A percentile compares a stretch with the other conserved stretches of the same genome.
Conservation (phyloP, 2,888 invertebrate species). For the Cephus sareptanus region DNA sequence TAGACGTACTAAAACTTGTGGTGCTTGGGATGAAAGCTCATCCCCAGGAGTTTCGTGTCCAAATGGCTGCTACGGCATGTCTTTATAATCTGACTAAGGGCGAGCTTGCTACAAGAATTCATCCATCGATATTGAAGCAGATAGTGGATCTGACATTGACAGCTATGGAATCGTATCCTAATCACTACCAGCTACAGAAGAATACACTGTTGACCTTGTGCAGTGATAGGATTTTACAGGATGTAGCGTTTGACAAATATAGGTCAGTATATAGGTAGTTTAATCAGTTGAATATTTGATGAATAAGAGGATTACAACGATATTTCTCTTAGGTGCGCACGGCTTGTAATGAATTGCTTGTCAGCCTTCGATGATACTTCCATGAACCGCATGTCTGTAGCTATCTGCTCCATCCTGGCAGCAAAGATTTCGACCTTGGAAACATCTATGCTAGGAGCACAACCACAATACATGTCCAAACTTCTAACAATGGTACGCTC, state of each 20-base stretch:
- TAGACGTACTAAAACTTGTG: slow-evolving; percentile 74
- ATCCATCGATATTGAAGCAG: slow-evolving; percentile 72
- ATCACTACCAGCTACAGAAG: slow-evolving; percentile 77
- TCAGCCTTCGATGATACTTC: slow-evolving; percentile 76
- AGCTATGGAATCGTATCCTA: slow-evolving; percentile 77
- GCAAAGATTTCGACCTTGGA: slow-evolving; percentile 75
- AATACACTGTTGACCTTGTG: slow-evolving; percentile 79
- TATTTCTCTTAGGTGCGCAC: slow-evolving; percentile 70
- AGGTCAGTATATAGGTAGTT: slow-evolving; percentile 41
- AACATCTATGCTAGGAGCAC: slow-evolving; percentile 75
- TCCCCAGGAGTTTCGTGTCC: slow-evolving; percentile 72
- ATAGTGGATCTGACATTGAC: slow-evolving; percentile 74
- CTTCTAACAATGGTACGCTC: slow-evolving; percentile 73
- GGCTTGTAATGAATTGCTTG: slow-evolving; percentile 78
- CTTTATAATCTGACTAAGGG: slow-evolving; percentile 79
- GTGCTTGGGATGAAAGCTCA: slow-evolving; percentile 68
- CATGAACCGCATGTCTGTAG: slow-evolving; percentile 83
- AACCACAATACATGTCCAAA: slow-evolving; percentile 76
- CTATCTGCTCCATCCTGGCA: slow-evolving; percentile 79
- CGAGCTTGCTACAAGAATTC: slow-evolving; percentile 73
- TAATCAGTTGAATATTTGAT: neutral
- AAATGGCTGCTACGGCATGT: slow-evolving; percentile 81
- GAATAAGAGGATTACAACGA: slow-evolving; percentile 1
- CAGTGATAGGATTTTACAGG: slow-evolving; percentile 81
- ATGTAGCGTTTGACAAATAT: slow-evolving; percentile 74